These are phyloP conservation scores for Sebastes taczanowskii DNA, from an alignment of 2,797 vertebrate genomes.

Conservation along the genomic window DNA sequence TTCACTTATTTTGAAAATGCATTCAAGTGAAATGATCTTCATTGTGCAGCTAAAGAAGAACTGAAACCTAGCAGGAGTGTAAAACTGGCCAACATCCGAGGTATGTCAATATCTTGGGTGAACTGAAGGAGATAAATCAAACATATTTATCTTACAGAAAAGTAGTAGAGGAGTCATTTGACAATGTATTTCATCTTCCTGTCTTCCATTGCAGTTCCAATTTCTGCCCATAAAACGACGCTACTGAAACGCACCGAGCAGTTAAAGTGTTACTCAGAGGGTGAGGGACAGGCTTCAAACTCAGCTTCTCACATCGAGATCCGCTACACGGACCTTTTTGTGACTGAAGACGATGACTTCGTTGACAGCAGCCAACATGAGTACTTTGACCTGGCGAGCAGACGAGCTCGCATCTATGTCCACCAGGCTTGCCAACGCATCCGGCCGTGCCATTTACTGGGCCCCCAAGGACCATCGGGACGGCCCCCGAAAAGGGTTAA, in stretches of 20 bases:
- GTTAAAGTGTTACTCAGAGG: slow-evolving; percentile 69
- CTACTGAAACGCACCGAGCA: slow-evolving; percentile 68
- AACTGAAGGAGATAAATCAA: not conserved
- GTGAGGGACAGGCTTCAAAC: slow-evolving; percentile 46
- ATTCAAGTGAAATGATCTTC: not conserved
- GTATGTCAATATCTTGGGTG: slow-evolving; percentile 18
- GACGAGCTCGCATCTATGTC: slow-evolving; percentile 73
- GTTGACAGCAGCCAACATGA: slow-evolving; percentile 67
- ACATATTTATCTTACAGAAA: not conserved
- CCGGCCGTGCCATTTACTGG: slow-evolving; percentile 51
- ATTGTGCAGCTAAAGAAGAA: slow-evolving; percentile 37
- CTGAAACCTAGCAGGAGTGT: slow-evolving; percentile 23
- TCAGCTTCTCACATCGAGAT: slow-evolving; percentile 76
- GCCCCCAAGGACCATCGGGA: slow-evolving; percentile 16
- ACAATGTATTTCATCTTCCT: not conserved
- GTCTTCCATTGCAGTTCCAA: slow-evolving; percentile 49
- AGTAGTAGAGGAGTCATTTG: not conserved
- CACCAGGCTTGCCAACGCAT: slow-evolving; percentile 76
- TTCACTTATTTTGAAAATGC: not conserved
- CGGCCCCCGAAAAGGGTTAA: slow-evolving; percentile 69
- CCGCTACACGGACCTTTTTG: slow-evolving; percentile 79
- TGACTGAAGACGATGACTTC: slow-evolving; percentile 67
- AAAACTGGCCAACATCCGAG: slow-evolving; percentile 46
- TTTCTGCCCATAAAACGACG: slow-evolving; percentile 74
- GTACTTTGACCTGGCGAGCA: slow-evolving; percentile 75